Evolutionary conservation across 2,113 vertebrate genomes (phyloP), one percentile per base, ranked within the genome.

Genomic region (Pampusana beccarii): DNA sequence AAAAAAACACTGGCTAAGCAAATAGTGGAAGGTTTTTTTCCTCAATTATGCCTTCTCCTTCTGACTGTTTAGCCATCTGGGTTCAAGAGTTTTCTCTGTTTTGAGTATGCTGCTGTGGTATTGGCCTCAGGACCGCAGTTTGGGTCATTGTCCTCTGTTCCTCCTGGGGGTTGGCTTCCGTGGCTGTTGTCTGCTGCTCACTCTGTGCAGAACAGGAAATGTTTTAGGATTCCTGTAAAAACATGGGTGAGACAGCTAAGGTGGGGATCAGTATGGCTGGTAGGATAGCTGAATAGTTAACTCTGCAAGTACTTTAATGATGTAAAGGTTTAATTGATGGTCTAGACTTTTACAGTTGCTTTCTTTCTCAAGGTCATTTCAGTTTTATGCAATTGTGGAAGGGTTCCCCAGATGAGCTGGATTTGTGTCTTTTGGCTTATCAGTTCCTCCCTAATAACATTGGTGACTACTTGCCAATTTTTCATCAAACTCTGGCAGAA

Each of bases 351-450:
- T 78, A 21, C 24, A 7, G 17, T 28, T 51, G 23, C 33, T 18
- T 67, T 34, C 56, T 34, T 84, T 51, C 42, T 90, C 53, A 71
- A 53, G 42, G 10, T 85, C 73, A 13, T 81, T 87, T 75, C 11
- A 25, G 48, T 83, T 88, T 73, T 81, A 82, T 5, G 13, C 29
- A 53, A 0, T 5, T 57, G 19, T 60, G 38, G 44, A 61, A 79
- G 26, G 14, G 21, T 65, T 90, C 34, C 34, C 19, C 17, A 29
- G 33, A 33, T 0, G 6, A 64, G 53, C 13, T 94, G 31, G 31
- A 16, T 84, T 94, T 89, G 31, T 74, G 61, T 70, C 84, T 71
- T 73, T 53, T 72, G 34, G 25, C 56, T 91, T 93, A 67, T 79
- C 29, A 33, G 51, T 85, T 91, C 33, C 51, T 75, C 29, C 25